phyloP scores from a whole-genome alignment of 2,888 invertebrate genomes.

The Pyralis farinalis region DNA sequence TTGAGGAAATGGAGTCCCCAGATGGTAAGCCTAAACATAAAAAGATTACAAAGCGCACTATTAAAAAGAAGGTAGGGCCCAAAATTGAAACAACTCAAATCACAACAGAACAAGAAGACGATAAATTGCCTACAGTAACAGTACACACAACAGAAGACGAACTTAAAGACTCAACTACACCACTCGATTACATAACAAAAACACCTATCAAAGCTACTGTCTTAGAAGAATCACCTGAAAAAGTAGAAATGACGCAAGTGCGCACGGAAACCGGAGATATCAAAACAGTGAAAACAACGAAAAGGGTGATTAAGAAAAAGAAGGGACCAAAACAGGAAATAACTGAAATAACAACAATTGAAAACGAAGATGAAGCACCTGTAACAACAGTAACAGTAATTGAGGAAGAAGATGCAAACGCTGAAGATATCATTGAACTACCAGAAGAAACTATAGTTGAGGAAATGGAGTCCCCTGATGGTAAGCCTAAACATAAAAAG shows the following conservation, averaged over 20 bases:
- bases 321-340: conserved; percentile 22
- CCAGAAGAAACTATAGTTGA: conserved; percentile 25
- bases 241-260: conserved; percentile 22
- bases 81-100: conserved; percentile 28
- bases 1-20: conserved; percentile 18
- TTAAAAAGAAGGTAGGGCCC: conserved; percentile 37
- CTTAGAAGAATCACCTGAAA: conserved; percentile 21
- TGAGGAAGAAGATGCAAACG: conserved; percentile 22
- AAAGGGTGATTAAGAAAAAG: conserved; percentile 23
- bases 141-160: conserved; percentile 49
- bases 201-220: conserved; percentile 23
- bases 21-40: conserved; percentile 36
- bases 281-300: conserved; percentile 38
- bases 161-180: conserved; percentile 30
- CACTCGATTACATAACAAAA: conserved; percentile 17
- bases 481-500: conserved; percentile 32
- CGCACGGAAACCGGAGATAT: conserved; percentile 25
- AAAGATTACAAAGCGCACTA: conserved; percentile 36
- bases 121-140: conserved; percentile 54
- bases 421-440: conserved; percentile 28
- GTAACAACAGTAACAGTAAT: conserved; percentile 53
- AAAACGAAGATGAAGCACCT: conserved; percentile 29
- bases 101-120: conserved; percentile 23
- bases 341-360: conserved; percentile 20
- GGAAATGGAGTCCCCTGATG: conserved; percentile 29